Percentiles rank a stretch among this genome's conserved stretches.
Evolutionary conservation across 2,888 invertebrate species (phyloP).

Genomic region (Prenolepis imparis): DNA sequence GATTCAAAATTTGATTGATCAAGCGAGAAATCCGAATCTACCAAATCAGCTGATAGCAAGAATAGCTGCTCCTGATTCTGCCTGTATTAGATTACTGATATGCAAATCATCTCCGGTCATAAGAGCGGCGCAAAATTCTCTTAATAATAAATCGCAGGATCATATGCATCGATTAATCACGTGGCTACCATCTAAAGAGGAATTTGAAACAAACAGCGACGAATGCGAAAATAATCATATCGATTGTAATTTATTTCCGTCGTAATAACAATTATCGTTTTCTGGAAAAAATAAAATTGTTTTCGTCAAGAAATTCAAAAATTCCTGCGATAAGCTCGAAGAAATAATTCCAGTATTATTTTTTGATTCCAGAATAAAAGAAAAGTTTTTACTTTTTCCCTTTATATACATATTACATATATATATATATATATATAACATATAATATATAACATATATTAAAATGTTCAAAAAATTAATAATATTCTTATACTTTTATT

Average conservation of each 20-base stretch:
- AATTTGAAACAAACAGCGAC: conserved; percentile 85
- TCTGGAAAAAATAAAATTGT: conserved; percentile 21
- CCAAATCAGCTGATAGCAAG: conserved; percentile 89
- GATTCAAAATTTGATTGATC: conserved; percentile 87
- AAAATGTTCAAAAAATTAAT: conserved; percentile 2
- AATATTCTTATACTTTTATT: conserved; percentile 19
- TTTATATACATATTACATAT: background rate
- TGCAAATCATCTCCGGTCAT: conserved; percentile 93
- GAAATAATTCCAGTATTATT: background rate
- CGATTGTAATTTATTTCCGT: conserved; percentile 80
- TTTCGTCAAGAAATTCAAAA: background rate
- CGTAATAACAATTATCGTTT: background rate
- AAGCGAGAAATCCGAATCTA: conserved; percentile 89
- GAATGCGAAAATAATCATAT: conserved; percentile 83
- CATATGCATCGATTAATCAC: conserved; percentile 80
- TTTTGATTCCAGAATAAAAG: background rate
- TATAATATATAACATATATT: no score
- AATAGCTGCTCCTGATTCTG: conserved; percentile 89
- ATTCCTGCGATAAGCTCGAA: background rate
- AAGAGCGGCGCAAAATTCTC: conserved; percentile 91
- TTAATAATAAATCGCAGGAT: conserved; percentile 84
- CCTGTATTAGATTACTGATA: conserved; percentile 91
- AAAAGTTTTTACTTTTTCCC: background rate
- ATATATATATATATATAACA: no score
- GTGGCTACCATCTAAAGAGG: conserved; percentile 83